Evolutionary conservation across 2,113 vertebrate species (phyloP).

Genomic region (Hippocampus comes): DNA sequence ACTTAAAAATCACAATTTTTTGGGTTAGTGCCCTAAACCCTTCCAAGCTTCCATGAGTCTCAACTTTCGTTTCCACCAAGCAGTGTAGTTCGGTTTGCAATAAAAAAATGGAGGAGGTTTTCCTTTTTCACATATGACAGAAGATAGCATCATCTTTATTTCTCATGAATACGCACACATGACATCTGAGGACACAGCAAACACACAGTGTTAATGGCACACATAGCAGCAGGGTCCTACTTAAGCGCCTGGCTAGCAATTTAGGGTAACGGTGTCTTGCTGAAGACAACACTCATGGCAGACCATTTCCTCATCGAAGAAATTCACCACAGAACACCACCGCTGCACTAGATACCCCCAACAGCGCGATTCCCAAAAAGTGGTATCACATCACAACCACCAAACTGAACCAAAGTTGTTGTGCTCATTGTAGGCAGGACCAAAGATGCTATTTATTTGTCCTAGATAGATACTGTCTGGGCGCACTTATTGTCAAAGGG

Average conservation of each 20-base stretch:
- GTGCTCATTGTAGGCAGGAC: not conserved
- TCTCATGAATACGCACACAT: too few species aligned
- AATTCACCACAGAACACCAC: too few species aligned
- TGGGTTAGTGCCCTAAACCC: not conserved
- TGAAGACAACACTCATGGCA: too few species aligned
- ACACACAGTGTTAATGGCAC: too few species aligned
- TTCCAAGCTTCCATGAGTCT: not conserved
- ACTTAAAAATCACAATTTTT: not conserved
- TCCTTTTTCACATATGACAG: too few species aligned
- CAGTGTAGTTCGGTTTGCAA: not conserved
- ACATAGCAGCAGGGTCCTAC: too few species aligned
- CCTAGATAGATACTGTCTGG: not conserved
- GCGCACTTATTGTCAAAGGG: not conserved
- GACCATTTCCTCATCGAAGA: too few species aligned
- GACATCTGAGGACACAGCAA: too few species aligned
- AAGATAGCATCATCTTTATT: too few species aligned
- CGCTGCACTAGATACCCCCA: not conserved
- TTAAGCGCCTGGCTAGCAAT: too few species aligned
- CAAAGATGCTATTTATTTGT: not conserved
- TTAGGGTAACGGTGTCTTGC: too few species aligned
- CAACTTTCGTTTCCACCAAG: not conserved
- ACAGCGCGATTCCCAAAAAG: not conserved
- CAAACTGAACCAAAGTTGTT: not conserved
- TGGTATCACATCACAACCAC: not conserved
- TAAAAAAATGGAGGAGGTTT: too few species aligned